A percentile compares a stretch with the other conserved stretches of the same genome.
Conservation (phyloP, 2,888 invertebrate genomes). For the Venusia cambrica region DNA sequence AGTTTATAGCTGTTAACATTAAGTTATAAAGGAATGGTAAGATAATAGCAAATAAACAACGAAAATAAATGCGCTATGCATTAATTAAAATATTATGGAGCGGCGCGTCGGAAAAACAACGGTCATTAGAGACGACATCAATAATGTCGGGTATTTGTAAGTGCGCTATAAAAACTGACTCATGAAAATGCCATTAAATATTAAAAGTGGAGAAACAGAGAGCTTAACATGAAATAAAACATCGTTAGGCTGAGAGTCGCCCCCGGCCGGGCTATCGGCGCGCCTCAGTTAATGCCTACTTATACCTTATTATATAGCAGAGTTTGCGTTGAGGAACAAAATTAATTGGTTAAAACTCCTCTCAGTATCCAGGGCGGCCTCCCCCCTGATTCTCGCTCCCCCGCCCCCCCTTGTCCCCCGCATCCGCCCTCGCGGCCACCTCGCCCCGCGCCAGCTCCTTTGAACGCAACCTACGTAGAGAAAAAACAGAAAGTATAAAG, state of each 20-base stretch:
- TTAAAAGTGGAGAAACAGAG: slow-evolving; percentile 81
- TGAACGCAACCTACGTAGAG: slow-evolving; percentile 81
- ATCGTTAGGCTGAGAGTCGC: slow-evolving; percentile 72
- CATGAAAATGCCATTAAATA: slow-evolving; percentile 81
- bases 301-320: slow-evolving; percentile 81
- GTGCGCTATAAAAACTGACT: slow-evolving; percentile 77
- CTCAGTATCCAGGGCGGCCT: slow-evolving; percentile 80
- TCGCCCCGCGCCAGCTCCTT: slow-evolving; percentile 67
- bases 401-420: slow-evolving; percentile 49
- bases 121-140: slow-evolving; percentile 57
- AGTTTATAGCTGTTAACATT: no score
- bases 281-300: slow-evolving; percentile 80
- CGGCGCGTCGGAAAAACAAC: slow-evolving; percentile 29
- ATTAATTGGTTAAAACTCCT: slow-evolving; percentile 83
- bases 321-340: slow-evolving; percentile 83
- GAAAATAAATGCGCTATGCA: slow-evolving; percentile 28
- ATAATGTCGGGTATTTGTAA: slow-evolving; percentile 73
- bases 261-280: slow-evolving; percentile 78
- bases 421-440: slow-evolving; percentile 46
- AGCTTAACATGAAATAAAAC: slow-evolving; percentile 82
- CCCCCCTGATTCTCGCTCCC: slow-evolving; percentile 73
- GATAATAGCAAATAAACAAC: slow-evolving; percentile 6
- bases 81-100: slow-evolving; percentile 36
- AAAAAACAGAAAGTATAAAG: slow-evolving; percentile 82
- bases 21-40: no score